These are phyloP conservation scores for Volucella zonaria DNA, from an alignment of 2,888 invertebrate genomes.

Conservation along the genomic window DNA sequence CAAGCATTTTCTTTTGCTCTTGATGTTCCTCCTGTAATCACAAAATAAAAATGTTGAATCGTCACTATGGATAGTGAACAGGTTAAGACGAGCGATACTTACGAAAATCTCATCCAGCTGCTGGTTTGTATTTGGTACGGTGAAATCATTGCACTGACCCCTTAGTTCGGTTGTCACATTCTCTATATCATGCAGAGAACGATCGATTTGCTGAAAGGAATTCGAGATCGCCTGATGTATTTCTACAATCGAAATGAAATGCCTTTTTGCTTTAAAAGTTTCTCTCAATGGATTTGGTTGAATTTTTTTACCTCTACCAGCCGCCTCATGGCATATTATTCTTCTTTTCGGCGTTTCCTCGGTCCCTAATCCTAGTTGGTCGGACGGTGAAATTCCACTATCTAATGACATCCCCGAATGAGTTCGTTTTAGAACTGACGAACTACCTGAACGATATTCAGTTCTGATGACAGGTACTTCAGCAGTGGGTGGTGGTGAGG, in stretches of 20 bases:
- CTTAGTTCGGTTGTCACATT: slow-evolving; percentile 79
- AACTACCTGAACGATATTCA: slow-evolving; percentile 44
- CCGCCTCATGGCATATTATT: slow-evolving; percentile 57
- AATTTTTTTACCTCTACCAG: slow-evolving; percentile 53
- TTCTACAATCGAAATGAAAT: slow-evolving; percentile 74
- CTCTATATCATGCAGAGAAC: slow-evolving; percentile 79
- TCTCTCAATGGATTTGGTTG: not conserved
- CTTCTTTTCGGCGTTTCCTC: slow-evolving; percentile 64
- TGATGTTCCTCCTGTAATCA: slow-evolving; percentile 80
- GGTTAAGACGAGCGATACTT: slow-evolving; percentile 51
- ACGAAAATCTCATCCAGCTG: slow-evolving; percentile 81
- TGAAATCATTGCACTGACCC: slow-evolving; percentile 79
- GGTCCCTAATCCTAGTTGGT: slow-evolving; percentile 8
- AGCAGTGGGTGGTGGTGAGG: slow-evolving; percentile 58
- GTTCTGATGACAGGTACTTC: slow-evolving; percentile 34
- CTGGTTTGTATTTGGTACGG: slow-evolving; percentile 79
- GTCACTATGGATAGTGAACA: not conserved
- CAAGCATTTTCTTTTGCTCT: slow-evolving; percentile 80
- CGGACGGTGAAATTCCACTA: slow-evolving; percentile 52
- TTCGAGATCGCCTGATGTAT: slow-evolving; percentile 79
- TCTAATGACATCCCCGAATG: slow-evolving; percentile 55
- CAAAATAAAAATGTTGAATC: not conserved
- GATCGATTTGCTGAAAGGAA: slow-evolving; percentile 79
- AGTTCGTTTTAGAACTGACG: slow-evolving; percentile 64
- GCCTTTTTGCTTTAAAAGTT: no score